Conservation (phyloP, 92 coral and sea anemone species). For the Diadumene lineata region DNA sequence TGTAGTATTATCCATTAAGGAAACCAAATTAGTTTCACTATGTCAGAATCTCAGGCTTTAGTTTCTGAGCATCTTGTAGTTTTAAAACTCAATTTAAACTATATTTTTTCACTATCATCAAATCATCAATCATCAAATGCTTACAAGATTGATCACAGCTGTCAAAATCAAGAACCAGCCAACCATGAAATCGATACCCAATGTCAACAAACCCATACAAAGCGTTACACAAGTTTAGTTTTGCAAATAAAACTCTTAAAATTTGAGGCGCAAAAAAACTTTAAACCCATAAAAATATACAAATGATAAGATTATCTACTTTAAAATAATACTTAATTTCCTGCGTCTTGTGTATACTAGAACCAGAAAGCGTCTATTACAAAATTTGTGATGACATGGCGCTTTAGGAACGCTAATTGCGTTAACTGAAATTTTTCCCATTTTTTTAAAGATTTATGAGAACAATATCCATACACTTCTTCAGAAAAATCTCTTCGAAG, state of each 20-base stretch:
- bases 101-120: background rate
- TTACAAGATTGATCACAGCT: background rate
- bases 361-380: background rate
- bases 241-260: too few relatives aligned
- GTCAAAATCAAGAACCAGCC: background rate
- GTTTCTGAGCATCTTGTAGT: too few relatives aligned
- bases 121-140: background rate
- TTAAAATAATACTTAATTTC: too few relatives aligned
- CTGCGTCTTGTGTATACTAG: background rate
- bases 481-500: too few relatives aligned
- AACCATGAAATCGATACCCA: background rate
- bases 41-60: too few relatives aligned
- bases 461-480: too few relatives aligned
- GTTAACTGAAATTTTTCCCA: background rate
- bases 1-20: too few relatives aligned
- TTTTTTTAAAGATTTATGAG: too few relatives aligned
- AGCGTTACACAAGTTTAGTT: too few relatives aligned
- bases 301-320: background rate
- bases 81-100: too few relatives aligned
- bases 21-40: too few relatives aligned
- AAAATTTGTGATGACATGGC: conserved; percentile 7
- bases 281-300: background rate
- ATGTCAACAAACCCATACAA: too few relatives aligned
- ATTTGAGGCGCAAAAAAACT: background rate
- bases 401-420: background rate